These are phyloP conservation scores for Mormyrus iriodes DNA, from an alignment of 2,113 vertebrate species.

Conservation along the genomic window DNA sequence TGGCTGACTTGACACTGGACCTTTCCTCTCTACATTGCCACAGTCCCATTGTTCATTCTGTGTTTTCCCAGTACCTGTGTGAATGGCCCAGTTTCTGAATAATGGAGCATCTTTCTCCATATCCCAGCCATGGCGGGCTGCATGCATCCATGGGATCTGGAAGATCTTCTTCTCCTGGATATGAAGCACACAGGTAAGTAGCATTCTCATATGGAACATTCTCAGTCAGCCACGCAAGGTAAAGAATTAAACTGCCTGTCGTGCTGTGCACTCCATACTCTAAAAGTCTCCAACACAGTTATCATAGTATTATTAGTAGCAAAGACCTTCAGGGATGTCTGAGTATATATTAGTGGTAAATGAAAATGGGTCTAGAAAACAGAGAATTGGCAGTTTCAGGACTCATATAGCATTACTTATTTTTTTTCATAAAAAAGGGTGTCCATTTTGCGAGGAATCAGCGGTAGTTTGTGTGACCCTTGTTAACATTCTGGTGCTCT, in stretches of 20 bases:
- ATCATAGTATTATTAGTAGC: background rate
- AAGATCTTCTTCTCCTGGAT: constrained; percentile 82
- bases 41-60: background rate
- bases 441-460: background rate
- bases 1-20: background rate
- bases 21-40: background rate
- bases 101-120: constrained; percentile 83
- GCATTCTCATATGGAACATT: too few relatives aligned
- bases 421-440: background rate
- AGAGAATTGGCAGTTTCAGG: background rate
- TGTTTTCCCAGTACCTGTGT: constrained; percentile 65
- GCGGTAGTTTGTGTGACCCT: background rate
- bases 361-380: background rate
- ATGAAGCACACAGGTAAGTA: constrained; percentile 13
- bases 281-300: background rate
- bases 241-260: background rate
- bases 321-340: background rate
- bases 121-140: constrained; percentile 80
- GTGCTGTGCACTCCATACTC: background rate
- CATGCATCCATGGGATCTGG: constrained; percentile 89
- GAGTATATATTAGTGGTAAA: background rate
- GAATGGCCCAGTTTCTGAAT: constrained; percentile 84
- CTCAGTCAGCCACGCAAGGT: background rate
- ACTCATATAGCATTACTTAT: background rate
- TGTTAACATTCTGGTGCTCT: background rate